A percentile compares a stretch with the other conserved stretches of the same genome.
phyloP scores from a whole-genome alignment of 2,797 vertebrate genomes.

The Aldrovandia affinis region DNA sequence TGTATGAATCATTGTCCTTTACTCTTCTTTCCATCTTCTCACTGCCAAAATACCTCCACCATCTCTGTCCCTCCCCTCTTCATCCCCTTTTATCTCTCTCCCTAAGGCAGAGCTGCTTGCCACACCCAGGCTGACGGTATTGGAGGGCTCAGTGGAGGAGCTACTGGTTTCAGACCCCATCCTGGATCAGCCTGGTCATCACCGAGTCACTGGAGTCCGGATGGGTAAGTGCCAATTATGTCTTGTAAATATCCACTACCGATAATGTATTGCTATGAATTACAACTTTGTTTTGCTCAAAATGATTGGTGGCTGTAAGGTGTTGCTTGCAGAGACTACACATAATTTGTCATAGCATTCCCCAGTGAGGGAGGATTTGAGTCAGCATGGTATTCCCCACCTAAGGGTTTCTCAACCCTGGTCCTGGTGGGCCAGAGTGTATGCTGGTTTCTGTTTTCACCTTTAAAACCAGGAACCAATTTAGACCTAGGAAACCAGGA shows the following conservation, averaged over 20 bases:
- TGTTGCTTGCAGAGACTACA: too few species aligned
- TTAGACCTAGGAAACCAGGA: too few species aligned
- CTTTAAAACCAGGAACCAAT: too few species aligned
- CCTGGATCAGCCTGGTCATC: conserved; percentile 71
- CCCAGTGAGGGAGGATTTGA: too few species aligned
- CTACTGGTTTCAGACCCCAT: conserved; percentile 80
- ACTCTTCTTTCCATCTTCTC: background rate
- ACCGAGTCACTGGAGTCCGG: conserved; percentile 79
- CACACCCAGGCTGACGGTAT: conserved; percentile 82
- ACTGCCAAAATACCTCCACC: background rate
- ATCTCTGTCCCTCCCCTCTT: conserved; percentile 29
- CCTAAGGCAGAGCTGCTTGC: conserved; percentile 84
- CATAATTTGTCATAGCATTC: too few species aligned
- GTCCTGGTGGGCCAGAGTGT: too few species aligned
- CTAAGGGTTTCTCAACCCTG: too few species aligned
- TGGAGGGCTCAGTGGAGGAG: conserved; percentile 89
- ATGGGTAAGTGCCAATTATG: conserved; percentile 73
- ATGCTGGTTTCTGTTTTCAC: too few species aligned
- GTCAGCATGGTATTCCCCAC: too few species aligned
- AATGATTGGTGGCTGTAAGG: too few species aligned
- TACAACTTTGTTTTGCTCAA: too few species aligned
- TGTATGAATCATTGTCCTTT: background rate
- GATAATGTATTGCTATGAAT: background rate
- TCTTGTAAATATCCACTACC: background rate
- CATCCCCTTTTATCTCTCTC: conserved; percentile 38